A percentile compares a stretch with the other conserved stretches of the same genome.
Evolutionary conservation across 2,113 vertebrate genomes (phyloP).

Genomic region (Apodemus speciosus): DNA sequence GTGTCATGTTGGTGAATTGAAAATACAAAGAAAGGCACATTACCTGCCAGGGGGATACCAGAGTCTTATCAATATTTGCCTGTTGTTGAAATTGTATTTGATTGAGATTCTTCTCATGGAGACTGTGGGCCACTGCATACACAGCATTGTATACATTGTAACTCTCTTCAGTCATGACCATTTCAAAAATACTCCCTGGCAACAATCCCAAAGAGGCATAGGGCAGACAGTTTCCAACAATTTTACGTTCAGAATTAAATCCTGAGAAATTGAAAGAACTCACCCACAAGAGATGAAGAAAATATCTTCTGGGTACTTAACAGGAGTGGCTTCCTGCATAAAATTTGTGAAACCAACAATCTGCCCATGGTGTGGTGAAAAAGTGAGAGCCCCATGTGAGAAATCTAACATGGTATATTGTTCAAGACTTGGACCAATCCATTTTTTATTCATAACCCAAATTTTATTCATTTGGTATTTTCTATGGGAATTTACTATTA

Average conservation of each 20-base stretch:
- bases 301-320: background rate
- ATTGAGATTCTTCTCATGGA: background rate
- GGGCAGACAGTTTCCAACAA: background rate
- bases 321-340: background rate
- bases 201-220: background rate
- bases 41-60: background rate
- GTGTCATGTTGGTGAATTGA: background rate
- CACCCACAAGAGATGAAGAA: background rate
- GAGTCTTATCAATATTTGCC: background rate
- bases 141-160: background rate
- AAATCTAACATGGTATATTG: background rate
- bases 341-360: background rate
- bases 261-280: background rate
- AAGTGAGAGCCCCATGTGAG: background rate
- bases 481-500: rapidly evolving
- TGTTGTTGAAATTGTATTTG: background rate
- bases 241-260: background rate
- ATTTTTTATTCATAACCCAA: background rate
- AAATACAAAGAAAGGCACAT: too few species aligned
- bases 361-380: background rate
- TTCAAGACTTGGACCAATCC: rapidly evolving
- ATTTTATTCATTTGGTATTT: background rate
- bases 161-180: background rate
- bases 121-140: background rate
- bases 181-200: background rate